Evolutionary conservation across 2,797 vertebrate genomes (phyloP), one percentile per base, ranked within the genome.

Genomic region (Luscinia megarhynchos): DNA sequence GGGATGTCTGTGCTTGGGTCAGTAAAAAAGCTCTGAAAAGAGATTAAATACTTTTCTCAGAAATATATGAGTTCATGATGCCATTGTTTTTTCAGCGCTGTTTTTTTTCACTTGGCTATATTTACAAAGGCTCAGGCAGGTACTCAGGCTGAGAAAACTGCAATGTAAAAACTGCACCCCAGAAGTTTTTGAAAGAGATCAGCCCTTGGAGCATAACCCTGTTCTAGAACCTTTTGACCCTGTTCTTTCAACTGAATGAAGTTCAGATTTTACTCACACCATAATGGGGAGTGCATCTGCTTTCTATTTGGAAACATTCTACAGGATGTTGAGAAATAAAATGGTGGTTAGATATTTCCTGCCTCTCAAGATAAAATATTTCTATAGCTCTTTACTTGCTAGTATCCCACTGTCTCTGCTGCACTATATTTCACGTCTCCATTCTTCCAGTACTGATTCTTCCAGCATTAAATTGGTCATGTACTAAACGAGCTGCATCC

Each of bases 371-470:
- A 32, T 36, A 27, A 84, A 84, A 59, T 48, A 78, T 82, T 89
- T 63, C 50, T 64, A 26, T 54, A 91, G 51, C 12, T 85, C 84
- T 74, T 95, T 85, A 89, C 46, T 93, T 87, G 34, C 32, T 94
- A 68, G n/a, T 55, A 79, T 84, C 32, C 43, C 26, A 55, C 15
- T 94, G 26, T 77, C 43, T 90, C 27, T 85, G 29, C 29, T 90
- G 50, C 77, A 69, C 54, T 72, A 38, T 22, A 45, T 91, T 81
- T 70, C 38, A n/a, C 41, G 38, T 75, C 79, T 95, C 94, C 84
- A 61, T 92, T 90, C 40, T 77, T 91, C 55, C n/a, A 81, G 10
- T 38, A 54, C 17, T 22, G 51, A 78, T 22, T 46, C 45, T 46
- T 22, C 45, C 45, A 26, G 55, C 12, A 27, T 82, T 89, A 68